Percentiles rank a stretch among this genome's conserved stretches.
phyloP scores from a whole-genome alignment of 2,888 invertebrate genomes.

The Drosophila neonasuta region DNA sequence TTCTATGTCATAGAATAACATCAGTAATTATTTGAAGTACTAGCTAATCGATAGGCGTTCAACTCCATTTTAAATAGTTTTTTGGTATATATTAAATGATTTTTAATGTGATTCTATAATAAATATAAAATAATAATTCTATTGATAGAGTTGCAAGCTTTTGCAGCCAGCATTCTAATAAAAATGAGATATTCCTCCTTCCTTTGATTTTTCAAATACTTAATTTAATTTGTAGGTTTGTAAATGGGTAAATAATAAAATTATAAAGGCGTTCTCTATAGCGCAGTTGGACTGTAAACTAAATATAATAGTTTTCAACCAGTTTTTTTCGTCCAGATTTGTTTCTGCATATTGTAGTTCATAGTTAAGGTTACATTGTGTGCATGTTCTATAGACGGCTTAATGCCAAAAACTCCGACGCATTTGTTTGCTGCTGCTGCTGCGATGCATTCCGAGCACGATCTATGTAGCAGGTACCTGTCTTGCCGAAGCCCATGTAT shows the following conservation, averaged over 20 bases:
- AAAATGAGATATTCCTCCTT: no score
- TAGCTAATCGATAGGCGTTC: no score
- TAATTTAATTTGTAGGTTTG: no score
- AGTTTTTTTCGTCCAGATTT: conserved; percentile 4
- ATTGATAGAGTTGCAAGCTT: no score
- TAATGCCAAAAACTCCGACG: conserved; percentile 72
- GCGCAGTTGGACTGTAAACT: neutral
- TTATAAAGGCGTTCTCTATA: neutral
- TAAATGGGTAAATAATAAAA: no score
- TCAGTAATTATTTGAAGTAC: no score
- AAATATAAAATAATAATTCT: neutral
- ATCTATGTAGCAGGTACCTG: conserved; percentile 71
- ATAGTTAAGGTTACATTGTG: conserved; percentile 29
- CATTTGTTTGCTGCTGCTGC: conserved; percentile 51
- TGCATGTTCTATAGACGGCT: conserved; percentile 49
- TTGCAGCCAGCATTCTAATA: neutral
- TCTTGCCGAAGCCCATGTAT: conserved; percentile 50
- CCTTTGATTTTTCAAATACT: no score
- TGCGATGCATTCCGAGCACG: conserved; percentile 61
- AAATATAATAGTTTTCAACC: neutral
- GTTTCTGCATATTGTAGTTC: conserved; percentile 15
- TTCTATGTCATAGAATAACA: no score
- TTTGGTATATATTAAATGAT: no score
- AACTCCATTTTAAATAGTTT: no score
- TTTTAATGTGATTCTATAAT: neutral